Percentiles rank a stretch among this genome's conserved stretches.
Evolutionary conservation across 2,113 vertebrate species (phyloP).

Genomic region (Nannospalax galili): DNA sequence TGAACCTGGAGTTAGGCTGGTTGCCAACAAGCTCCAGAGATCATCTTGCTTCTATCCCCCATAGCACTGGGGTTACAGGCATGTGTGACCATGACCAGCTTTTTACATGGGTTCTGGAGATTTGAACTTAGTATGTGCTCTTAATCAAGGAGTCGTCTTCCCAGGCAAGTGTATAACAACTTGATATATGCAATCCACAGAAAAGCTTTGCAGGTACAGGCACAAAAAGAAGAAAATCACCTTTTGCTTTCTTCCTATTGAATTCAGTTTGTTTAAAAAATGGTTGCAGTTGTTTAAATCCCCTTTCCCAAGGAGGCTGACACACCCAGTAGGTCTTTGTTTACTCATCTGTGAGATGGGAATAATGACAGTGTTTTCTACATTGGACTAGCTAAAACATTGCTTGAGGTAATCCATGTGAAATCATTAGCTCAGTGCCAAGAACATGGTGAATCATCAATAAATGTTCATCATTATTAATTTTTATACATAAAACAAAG

Average conservation of each 20-base stretch:
- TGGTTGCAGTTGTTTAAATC: too few species aligned
- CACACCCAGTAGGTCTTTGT: background rate
- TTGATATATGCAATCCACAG: background rate
- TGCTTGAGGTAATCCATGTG: background rate
- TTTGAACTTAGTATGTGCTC: background rate
- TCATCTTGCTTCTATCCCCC: too few species aligned
- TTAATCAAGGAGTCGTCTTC: background rate
- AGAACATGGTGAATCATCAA: background rate
- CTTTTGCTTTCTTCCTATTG: background rate
- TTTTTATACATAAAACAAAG: conserved; percentile 13
- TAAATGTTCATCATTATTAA: background rate
- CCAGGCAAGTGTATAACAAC: background rate
- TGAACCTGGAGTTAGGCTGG: background rate
- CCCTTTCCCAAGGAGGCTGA: background rate
- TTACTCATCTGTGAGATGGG: background rate
- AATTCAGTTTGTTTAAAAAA: conserved; percentile 9
- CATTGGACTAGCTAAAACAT: background rate
- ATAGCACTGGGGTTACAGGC: background rate
- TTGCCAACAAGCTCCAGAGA: background rate
- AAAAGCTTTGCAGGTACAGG: background rate
- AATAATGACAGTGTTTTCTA: background rate
- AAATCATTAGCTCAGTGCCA: background rate
- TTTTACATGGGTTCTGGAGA: background rate
- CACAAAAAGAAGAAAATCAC: background rate
- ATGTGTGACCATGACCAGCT: background rate